A percentile compares a stretch with the other conserved stretches of the same genome.
Conservation (phyloP, 2,113 vertebrate genomes). For the Salvelinus fontinalis region DNA sequence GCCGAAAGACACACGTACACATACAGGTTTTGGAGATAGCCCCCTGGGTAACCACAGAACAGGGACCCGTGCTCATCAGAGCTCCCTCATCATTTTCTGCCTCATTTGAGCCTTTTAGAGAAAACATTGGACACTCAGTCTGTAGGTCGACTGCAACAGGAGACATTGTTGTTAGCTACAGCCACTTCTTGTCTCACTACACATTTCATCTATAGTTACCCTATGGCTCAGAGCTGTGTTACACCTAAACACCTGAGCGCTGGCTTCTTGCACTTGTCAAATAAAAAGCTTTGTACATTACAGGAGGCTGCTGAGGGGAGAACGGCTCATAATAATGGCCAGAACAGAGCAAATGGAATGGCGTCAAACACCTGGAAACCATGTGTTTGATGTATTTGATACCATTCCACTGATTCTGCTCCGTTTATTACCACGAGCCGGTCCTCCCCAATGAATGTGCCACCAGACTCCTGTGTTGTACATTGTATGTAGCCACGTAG, state of each 20-base stretch:
- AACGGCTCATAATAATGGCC: no score
- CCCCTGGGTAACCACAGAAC: not conserved
- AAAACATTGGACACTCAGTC: slow-evolving; percentile 39
- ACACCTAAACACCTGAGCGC: not conserved
- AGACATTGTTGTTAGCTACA: slow-evolving; percentile 17
- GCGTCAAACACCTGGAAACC: no score
- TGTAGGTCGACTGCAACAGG: slow-evolving; percentile 14
- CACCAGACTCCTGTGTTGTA: not conserved
- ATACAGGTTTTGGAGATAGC: not conserved
- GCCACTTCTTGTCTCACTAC: not conserved
- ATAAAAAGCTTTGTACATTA: no score
- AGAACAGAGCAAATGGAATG: no score
- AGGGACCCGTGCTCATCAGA: not conserved
- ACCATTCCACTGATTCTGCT: no score
- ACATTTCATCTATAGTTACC: not conserved
- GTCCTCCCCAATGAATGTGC: not conserved
- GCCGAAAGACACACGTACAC: no score
- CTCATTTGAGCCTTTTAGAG: slow-evolving; percentile 51
- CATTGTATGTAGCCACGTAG: not conserved
- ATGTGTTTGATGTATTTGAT: no score
- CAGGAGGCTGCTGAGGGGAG: no score
- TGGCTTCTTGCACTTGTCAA: no score
- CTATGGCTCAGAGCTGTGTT: not conserved
- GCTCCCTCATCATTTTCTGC: slow-evolving; percentile 35
- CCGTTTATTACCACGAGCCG: no score